These are phyloP conservation scores for Tokudaia muenninki DNA, from an alignment of 2,797 vertebrate genomes.

Conservation along the genomic window DNA sequence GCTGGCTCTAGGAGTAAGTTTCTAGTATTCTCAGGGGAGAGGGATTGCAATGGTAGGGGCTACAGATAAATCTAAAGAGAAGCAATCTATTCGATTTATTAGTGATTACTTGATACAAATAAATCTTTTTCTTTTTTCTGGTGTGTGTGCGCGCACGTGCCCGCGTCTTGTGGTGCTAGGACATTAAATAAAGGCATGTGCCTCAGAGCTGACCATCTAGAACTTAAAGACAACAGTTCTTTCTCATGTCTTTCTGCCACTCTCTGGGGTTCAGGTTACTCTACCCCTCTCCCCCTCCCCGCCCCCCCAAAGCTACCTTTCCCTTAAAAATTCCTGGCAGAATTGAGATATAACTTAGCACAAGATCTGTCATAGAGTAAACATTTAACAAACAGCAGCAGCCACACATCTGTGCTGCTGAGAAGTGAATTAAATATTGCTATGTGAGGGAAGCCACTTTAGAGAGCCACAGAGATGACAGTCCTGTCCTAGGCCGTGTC, in stretches of 20 bases:
- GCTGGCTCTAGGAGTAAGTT: neutral
- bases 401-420: neutral
- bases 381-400: neutral
- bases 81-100: neutral
- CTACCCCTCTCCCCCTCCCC: neutral
- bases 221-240: neutral
- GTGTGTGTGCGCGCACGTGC: rapidly evolving
- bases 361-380: neutral
- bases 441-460: neutral
- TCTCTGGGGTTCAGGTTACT: neutral
- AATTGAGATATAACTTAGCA: neutral
- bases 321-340: neutral
- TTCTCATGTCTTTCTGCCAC: neutral
- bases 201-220: rapidly evolving
- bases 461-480: neutral
- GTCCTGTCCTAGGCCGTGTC: neutral
- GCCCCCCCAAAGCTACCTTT: neutral
- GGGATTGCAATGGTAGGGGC: neutral
- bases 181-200: rapidly evolving
- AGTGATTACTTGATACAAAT: neutral
- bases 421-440: neutral
- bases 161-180: neutral
- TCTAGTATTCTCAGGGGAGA: neutral
- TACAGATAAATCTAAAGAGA: neutral
- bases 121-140: neutral